Conservation (phyloP, 2,888 invertebrate species). For the Odiellus spinosus region DNA sequence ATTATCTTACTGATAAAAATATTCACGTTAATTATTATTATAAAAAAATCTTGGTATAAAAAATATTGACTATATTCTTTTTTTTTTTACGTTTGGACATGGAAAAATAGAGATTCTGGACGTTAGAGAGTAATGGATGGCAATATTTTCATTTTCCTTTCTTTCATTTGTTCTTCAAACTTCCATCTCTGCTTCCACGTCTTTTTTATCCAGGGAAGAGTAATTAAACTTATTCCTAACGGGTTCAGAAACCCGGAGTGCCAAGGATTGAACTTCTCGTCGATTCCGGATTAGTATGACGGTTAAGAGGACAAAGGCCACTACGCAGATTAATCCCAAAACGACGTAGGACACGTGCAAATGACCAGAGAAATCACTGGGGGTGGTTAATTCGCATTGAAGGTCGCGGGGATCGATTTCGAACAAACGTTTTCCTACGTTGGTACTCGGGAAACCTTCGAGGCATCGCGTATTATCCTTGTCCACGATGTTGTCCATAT, state of each 20-base stretch:
- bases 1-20: too few species aligned
- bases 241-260: conserved; percentile 5
- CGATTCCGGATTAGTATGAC: conserved; percentile 46
- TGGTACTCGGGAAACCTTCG: conserved; percentile 24
- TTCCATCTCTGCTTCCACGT: conserved; percentile 7
- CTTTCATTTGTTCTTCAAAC: too few species aligned
- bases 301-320: conserved; percentile 40
- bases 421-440: conserved; percentile 21
- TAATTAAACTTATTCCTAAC: conserved; percentile 14
- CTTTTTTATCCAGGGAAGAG: conserved; percentile 12
- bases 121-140: too few species aligned
- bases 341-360: conserved; percentile 32
- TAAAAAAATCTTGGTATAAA: too few species aligned
- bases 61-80: too few species aligned
- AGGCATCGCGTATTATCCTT: conserved; percentile 40
- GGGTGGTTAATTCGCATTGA: conserved; percentile 18
- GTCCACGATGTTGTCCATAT: conserved; percentile 43
- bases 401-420: conserved; percentile 19
- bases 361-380: conserved; percentile 22
- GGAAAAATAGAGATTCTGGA: too few species aligned
- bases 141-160: neutral
- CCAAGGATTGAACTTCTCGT: conserved; percentile 23
- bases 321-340: conserved; percentile 38
- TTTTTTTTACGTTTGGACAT: too few species aligned
- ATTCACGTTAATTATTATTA: too few species aligned